Base-by-base conservation (phyloP, 1,140 invertebrate genomes). In the Diploscapter pachys region DNA sequence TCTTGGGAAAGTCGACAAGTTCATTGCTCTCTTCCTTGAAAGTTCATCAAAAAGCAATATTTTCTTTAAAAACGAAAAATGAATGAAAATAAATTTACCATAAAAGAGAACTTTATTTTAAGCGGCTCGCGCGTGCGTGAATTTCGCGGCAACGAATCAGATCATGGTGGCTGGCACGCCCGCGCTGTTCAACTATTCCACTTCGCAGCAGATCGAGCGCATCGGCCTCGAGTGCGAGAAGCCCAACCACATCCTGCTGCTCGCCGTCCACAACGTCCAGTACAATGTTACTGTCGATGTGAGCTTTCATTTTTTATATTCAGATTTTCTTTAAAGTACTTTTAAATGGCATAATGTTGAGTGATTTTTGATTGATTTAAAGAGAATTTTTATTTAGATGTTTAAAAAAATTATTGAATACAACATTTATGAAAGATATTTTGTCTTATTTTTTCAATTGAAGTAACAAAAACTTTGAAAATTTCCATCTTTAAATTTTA, bases 201-300 rank as follows among this genome's bases (percentile, higher is more conserved):
- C 87, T 6, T 88, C 87, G 72, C 83, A 87, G 72, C 85, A 81
- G 71, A 88, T 88, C 65, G 85, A 87, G 75, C 83, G 88, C 79
- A 84, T 85, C 78, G 85, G 83, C 5, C 74, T 85, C 31, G 84
- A 84, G 70, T 73, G 65, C 82, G 90, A 89, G 67, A 87, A 87
- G 70, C 86, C 87, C 86, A 96, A 96, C 89, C 92, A 96, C 88
- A 92, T 98, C 82, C 89, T 98, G 76, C 90, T 96, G 73, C 93
- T 96, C 88, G 96, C 94, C 82, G 92, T 98, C 86, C 91, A 94
- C 83, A 98, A 98, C 88, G 94, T 95, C 76, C 92, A 94, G 83
- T 98, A 98, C 88, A 95, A 95, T 70, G 98, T 99, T 86, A 96
- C 94, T 88, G 95, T 96, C 90, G 95, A 89, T 93, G 94, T 94